phyloP scores from a whole-genome alignment of 2,888 invertebrate genomes.

The Villa cingulata region DNA sequence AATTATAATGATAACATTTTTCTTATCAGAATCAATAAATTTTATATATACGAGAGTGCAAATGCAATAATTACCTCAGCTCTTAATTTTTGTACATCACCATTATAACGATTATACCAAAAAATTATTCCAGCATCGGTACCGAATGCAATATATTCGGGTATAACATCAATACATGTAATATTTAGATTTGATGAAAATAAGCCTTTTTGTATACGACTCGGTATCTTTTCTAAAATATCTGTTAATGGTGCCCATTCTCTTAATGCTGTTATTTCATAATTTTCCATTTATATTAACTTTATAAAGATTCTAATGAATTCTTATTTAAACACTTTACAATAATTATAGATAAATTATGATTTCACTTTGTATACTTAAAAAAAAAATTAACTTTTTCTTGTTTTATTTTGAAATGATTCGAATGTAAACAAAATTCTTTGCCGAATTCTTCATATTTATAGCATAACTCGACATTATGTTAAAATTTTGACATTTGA shows the following conservation, averaged over 20 bases:
- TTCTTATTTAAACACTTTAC: no score
- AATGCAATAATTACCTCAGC: conserved; percentile 52
- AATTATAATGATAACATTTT: no score
- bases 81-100: conserved; percentile 60
- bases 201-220: conserved; percentile 57
- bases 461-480: no score
- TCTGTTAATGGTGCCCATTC: conserved; percentile 73
- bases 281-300: conserved; percentile 10
- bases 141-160: conserved; percentile 70
- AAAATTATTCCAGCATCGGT: conserved; percentile 76
- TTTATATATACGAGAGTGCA: conserved; percentile 6
- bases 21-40: no score
- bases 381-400: no score
- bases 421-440: neutral
- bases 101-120: conserved; percentile 69
- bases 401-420: neutral
- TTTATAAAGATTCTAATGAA: no score
- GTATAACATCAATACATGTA: conserved; percentile 71
- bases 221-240: conserved; percentile 61
- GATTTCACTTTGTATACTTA: no score
- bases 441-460: neutral
- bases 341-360: no score
- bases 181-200: conserved; percentile 60
- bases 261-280: conserved; percentile 36
- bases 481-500: no score